phyloP scores from a whole-genome alignment of 2,113 vertebrate species.

The Sylvia atricapilla region DNA sequence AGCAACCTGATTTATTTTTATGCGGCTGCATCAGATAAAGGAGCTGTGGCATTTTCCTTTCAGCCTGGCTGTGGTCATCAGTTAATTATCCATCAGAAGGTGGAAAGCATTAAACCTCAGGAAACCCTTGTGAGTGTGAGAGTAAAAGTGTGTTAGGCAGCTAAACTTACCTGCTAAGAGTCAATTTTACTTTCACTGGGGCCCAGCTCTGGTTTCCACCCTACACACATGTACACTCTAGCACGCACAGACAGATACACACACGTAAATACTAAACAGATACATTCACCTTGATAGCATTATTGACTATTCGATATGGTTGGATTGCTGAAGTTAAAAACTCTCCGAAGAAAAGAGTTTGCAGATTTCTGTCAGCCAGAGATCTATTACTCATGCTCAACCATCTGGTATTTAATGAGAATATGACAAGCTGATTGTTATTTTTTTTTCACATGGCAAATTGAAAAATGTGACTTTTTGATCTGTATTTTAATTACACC shows the following conservation, averaged over 20 bases:
- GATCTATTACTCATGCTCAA: slow-evolving; percentile 78
- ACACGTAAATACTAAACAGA: slow-evolving; percentile 35
- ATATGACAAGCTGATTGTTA: slow-evolving; percentile 79
- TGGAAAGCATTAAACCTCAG: slow-evolving; percentile 15
- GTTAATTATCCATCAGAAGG: slow-evolving; percentile 7
- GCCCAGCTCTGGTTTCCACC: neutral
- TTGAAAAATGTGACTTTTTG: slow-evolving; percentile 77
- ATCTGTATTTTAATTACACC: slow-evolving; percentile 77
- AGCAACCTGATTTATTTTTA: neutral
- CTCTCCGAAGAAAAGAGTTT: slow-evolving; percentile 72
- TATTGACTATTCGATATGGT: slow-evolving; percentile 43
- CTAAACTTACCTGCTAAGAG: neutral
- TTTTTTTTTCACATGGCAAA: slow-evolving; percentile 77
- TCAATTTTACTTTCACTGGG: slow-evolving; percentile 10
- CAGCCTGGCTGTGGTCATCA: slow-evolving; percentile 12
- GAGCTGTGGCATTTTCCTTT: slow-evolving; percentile 3
- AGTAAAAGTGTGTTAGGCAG: neutral
- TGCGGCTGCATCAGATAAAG: neutral
- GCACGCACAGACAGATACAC: neutral
- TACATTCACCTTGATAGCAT: slow-evolving; percentile 48
- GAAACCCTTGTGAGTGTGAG: neutral
- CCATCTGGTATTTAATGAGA: slow-evolving; percentile 82
- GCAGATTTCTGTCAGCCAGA: slow-evolving; percentile 74
- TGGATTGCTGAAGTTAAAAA: slow-evolving; percentile 63
- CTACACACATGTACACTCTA: neutral